Base-by-base conservation (phyloP, 1,140 invertebrate species). In the Pseudachorutes palmiensis region DNA sequence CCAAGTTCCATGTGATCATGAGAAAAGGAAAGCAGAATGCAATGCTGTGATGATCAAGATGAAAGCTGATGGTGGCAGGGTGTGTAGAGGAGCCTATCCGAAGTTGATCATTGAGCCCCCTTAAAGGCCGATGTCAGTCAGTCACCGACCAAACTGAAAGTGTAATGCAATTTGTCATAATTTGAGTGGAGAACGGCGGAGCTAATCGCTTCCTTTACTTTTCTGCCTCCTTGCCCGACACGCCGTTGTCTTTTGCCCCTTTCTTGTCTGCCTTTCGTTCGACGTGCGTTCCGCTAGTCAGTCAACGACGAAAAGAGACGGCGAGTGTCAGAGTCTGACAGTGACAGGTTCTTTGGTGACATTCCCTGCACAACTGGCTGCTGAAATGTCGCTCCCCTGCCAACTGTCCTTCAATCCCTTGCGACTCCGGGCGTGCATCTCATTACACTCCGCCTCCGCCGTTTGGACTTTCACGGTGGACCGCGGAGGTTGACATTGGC, bases 111-210 rank as follows among this genome's bases (percentile, higher is more conserved):
- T n/a, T n/a, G n/a, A n/a, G n/a, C n/a, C n/a, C n/a, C n/a, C 59
- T 69, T 63, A 30, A 59, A 65, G 41, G 26, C 48, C 63, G 31
- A 68, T 29, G 41, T 62, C 64, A 70, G 69, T 70, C 66, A 66
- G 64, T 71, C 70, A 65, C 62, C 67, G 30, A 24, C 59, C 31
- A 26, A 31, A 32, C 29, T 2, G 62, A 65, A 68, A 65, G 67
- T 65, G 70, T 68, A 68, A 71, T 71, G 67, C 67, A 71, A 71
- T 71, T 71, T 71, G 70, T 71, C 70, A 71, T 71, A 71, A 71
- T 71, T 71, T 71, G 70, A 71, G 70, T 71, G 67, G 70, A 71
- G 70, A 70, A 68, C 51, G 66, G 62, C 70, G 64, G 58, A 66
- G 64, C 70, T 71, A 71, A 71, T 71, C 70, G 70, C 55, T 71